Evolutionary conservation across 53 echinoderm and acorn worm genomes (phyloP).

Genomic region (Echinometra lucunter): DNA sequence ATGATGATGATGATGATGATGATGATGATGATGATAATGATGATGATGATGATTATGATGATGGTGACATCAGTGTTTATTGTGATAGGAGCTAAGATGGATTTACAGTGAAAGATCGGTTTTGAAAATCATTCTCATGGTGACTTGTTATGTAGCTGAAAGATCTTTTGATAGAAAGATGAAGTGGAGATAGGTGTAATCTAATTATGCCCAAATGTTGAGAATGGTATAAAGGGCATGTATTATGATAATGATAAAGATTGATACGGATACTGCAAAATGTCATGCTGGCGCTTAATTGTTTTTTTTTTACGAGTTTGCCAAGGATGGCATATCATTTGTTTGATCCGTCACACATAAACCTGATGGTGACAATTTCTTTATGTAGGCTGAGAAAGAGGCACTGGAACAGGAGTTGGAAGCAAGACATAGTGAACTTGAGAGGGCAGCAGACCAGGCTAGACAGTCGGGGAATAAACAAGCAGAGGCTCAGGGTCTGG

Average conservation of each 20-base stretch:
- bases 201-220: no score
- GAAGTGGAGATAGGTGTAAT: background rate
- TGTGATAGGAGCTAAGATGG: background rate
- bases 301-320: background rate
- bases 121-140: background rate
- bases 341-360: background rate
- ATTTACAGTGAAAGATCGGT: background rate
- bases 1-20: background rate
- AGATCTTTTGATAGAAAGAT: background rate
- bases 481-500: constrained; percentile 32
- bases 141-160: background rate
- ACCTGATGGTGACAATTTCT: background rate
- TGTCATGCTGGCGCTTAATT: no score
- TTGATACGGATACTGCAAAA: no score
- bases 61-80: constrained; percentile 23
- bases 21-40: background rate
- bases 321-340: background rate
- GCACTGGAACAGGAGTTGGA: constrained; percentile 70
- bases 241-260: no score
- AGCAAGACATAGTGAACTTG: constrained; percentile 63
- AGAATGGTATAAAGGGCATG: no score
- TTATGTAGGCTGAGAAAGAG: constrained; percentile 74
- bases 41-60: background rate
- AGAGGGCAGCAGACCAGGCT: constrained; percentile 64
- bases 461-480: constrained; percentile 35